These are phyloP conservation scores for Peromyscus maniculatus DNA, from an alignment of 2,113 vertebrate species.

Conservation along the genomic window DNA sequence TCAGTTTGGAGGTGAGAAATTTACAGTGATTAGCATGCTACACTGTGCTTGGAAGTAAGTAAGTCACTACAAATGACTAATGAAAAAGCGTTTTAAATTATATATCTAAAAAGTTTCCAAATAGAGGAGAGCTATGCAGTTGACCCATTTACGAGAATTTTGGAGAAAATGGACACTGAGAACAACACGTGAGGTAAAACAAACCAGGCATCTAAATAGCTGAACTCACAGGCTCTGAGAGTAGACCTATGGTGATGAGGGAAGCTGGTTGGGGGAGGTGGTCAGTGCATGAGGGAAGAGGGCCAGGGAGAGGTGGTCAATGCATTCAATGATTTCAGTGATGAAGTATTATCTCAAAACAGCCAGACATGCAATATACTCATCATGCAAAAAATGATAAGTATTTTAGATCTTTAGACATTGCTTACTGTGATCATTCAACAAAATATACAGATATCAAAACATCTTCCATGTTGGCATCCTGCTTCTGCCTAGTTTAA, in stretches of 20 bases:
- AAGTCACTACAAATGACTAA: neutral
- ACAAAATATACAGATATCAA: neutral
- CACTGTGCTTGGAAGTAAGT: neutral
- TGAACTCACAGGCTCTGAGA: too few species aligned
- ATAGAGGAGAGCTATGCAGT: neutral
- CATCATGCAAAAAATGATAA: neutral
- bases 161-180: neutral
- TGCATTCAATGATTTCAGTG: neutral
- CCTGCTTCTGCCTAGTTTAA: neutral
- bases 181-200: neutral
- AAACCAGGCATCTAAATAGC: neutral
- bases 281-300: neutral
- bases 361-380: neutral
- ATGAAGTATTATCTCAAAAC: neutral
- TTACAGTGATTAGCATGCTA: neutral
- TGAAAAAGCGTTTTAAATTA: neutral
- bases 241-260: neutral
- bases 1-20: neutral
- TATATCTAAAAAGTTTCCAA: neutral
- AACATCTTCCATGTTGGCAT: neutral
- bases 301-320: neutral
- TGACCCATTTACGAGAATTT: too few species aligned
- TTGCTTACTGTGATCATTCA: neutral
- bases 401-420: neutral
- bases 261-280: accelerated